Percentiles rank a stretch among this genome's conserved stretches.
Conservation (phyloP, 2,113 vertebrate genomes). For the Mobula hypostoma region DNA sequence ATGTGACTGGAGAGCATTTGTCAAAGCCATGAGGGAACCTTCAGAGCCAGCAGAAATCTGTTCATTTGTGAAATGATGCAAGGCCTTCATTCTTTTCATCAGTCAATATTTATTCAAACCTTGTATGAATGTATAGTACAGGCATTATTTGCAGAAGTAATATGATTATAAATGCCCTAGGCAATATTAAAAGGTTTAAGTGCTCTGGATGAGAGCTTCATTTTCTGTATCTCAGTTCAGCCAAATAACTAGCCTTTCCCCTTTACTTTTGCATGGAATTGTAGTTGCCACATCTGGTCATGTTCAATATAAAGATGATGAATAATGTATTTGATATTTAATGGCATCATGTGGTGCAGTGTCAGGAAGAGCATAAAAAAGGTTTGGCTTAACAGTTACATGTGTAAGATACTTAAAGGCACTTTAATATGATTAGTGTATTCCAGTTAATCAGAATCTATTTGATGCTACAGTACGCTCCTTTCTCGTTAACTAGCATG, state of each 20-base stretch:
- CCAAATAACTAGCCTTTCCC: not conserved
- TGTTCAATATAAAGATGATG: not conserved
- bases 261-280: not conserved
- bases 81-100: not conserved
- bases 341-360: not conserved
- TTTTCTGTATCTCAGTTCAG: not conserved
- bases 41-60: not conserved
- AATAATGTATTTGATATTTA: not conserved
- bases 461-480: not conserved
- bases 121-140: not conserved
- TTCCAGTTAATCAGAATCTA: not conserved
- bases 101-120: not conserved
- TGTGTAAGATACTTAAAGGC: not conserved
- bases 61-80: not conserved
- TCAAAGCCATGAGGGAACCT: not conserved
- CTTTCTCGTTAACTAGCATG: not conserved
- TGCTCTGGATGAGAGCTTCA: not conserved
- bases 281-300: not conserved
- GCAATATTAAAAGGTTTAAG: not conserved
- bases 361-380: not conserved
- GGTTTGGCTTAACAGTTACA: not conserved
- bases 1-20: not conserved
- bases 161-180: not conserved
- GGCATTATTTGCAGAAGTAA: not conserved
- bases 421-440: not conserved